phyloP scores from a whole-genome alignment of 2,113 vertebrate genomes.

The Pachypanchax playfairii region DNA sequence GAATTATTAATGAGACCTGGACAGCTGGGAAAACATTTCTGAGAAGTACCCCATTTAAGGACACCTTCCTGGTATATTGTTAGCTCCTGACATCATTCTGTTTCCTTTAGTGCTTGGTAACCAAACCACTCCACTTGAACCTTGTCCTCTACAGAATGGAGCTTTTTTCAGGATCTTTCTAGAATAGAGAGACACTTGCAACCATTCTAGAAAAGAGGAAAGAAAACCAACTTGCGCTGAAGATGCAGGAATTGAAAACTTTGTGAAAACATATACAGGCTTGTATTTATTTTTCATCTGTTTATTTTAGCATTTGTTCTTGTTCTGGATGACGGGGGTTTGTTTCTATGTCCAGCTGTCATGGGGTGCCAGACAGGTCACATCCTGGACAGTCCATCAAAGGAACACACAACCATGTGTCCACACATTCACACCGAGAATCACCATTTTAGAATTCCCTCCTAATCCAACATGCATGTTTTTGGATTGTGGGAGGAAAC shows the following conservation, averaged over 20 bases:
- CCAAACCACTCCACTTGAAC: constrained; percentile 67
- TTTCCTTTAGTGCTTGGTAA: constrained; percentile 49
- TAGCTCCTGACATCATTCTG: constrained; percentile 44
- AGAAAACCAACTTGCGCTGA: background rate
- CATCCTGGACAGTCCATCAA: too few relatives aligned
- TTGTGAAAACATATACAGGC: background rate
- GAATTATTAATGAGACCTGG: constrained; percentile 21
- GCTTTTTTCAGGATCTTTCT: constrained; percentile 5
- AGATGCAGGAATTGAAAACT: background rate
- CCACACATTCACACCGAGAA: too few relatives aligned
- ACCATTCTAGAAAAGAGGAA: background rate
- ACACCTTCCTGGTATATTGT: constrained; percentile 31
- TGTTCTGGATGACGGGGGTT: too few relatives aligned
- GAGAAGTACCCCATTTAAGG: constrained; percentile 44
- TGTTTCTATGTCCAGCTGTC: too few relatives aligned
- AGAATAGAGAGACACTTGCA: background rate
- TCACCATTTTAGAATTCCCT: too few relatives aligned
- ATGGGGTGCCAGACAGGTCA: too few relatives aligned
- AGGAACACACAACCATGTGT: too few relatives aligned
- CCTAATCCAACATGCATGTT: too few relatives aligned
- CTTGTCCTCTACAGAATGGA: constrained; percentile 44
- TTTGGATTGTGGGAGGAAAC: too few relatives aligned
- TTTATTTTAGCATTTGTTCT: too few relatives aligned
- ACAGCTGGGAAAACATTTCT: constrained; percentile 63
- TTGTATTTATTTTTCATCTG: background rate